Conservation (phyloP, 2,113 vertebrate genomes). For the Psittacula cyanocephala region DNA sequence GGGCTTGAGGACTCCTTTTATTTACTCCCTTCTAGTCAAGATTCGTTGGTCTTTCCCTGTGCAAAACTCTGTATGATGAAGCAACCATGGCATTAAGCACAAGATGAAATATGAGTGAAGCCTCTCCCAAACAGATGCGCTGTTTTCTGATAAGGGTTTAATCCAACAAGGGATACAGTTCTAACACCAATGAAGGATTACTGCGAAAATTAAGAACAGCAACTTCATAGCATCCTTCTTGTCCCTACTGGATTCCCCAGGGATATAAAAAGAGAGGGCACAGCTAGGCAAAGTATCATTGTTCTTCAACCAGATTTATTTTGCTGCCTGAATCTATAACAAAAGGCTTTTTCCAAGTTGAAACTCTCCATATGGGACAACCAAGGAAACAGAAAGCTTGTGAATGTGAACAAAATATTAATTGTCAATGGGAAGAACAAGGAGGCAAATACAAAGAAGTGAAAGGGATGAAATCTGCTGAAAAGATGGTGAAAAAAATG, state of each 20-base stretch:
- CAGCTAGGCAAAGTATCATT: background rate
- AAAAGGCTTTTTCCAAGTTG: background rate
- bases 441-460: background rate
- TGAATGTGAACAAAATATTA: background rate
- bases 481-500: background rate
- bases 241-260: background rate
- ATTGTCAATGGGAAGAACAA: background rate
- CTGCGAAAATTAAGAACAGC: background rate
- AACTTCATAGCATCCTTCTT: background rate
- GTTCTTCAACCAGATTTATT: background rate
- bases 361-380: background rate
- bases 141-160: background rate
- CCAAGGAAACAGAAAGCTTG: background rate
- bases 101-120: background rate
- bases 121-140: background rate
- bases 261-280: background rate
- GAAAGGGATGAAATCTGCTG: background rate
- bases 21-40: background rate
- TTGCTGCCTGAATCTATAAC: background rate
- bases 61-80: background rate
- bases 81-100: background rate
- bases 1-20: background rate
- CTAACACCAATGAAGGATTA: background rate
- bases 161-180: background rate
- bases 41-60: background rate